Percentiles rank a stretch among this genome's conserved stretches.
These are phyloP conservation scores for Plectus sambesii DNA, from an alignment of 1,140 invertebrate species.

Conservation along the genomic window DNA sequence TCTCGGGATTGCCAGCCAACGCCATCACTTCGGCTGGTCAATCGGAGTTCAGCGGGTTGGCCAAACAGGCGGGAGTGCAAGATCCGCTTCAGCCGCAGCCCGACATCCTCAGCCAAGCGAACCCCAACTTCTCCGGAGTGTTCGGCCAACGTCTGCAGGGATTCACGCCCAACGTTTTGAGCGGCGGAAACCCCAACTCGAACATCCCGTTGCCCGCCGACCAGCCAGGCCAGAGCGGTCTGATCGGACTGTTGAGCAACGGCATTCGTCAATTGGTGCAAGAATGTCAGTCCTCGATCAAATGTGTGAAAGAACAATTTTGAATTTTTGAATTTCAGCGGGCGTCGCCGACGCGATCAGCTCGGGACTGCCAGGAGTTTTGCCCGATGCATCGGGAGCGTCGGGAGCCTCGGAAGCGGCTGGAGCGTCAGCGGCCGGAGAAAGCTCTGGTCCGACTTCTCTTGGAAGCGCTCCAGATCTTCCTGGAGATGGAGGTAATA, in stretches of 20 bases:
- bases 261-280: conserved; percentile 44
- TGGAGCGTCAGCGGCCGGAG: conserved; percentile 9
- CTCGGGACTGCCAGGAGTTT: conserved; percentile 33
- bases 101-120: conserved; percentile 42
- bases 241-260: conserved; percentile 40
- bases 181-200: conserved; percentile 18
- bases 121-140: conserved; percentile 39
- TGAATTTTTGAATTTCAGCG: conserved; percentile 30
- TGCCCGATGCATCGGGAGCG: conserved; percentile 23
- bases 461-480: not conserved
- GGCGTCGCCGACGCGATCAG: conserved; percentile 43
- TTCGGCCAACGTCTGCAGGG: conserved; percentile 28
- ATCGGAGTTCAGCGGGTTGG: too few relatives aligned
- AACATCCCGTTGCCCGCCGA: conserved; percentile 37
- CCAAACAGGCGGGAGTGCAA: too few relatives aligned
- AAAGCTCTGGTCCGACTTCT: conserved; percentile 1
- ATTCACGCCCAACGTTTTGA: conserved; percentile 16
- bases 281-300: conserved; percentile 35
- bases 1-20: conserved; percentile 39
- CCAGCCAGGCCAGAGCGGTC: conserved; percentile 44
- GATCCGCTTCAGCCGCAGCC: conserved; percentile 7
- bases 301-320: conserved; percentile 13
- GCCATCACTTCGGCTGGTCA: too few relatives aligned
- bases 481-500: conserved; percentile 13
- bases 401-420: conserved; percentile 9